phyloP scores from a whole-genome alignment of 1,140 invertebrate genomes.

The Bombus sylvicola region DNA sequence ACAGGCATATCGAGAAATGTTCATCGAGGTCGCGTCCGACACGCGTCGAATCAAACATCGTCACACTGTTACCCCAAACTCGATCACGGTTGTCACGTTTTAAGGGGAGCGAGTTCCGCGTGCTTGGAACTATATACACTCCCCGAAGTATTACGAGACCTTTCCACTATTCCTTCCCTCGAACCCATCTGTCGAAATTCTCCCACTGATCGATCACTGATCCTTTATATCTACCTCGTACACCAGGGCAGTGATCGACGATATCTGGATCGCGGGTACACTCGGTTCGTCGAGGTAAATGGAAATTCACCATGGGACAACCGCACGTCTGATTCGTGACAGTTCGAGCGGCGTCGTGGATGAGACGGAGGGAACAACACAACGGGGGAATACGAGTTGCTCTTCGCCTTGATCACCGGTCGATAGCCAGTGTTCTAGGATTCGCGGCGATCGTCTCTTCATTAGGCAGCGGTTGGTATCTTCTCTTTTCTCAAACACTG shows the following conservation, averaged over 20 bases:
- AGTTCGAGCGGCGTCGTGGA: background rate
- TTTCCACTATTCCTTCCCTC: background rate
- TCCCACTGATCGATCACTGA: background rate
- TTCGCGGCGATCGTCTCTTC: conserved; percentile 5
- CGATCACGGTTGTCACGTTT: conserved; percentile 20
- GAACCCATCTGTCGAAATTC: background rate
- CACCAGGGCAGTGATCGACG: conserved; percentile 50
- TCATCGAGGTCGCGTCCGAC: background rate
- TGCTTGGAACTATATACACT: background rate
- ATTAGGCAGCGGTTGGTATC: background rate
- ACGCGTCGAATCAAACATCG: conserved; percentile 5
- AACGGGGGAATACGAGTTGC: background rate
- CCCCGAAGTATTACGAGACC: background rate
- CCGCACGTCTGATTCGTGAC: background rate
- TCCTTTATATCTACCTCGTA: conserved; percentile 41
- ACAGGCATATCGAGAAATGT: background rate
- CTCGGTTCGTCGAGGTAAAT: background rate
- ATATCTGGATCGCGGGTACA: background rate
- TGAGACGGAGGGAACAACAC: background rate
- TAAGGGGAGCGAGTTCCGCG: background rate
- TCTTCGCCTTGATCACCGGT: background rate
- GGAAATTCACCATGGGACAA: background rate
- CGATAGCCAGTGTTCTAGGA: background rate
- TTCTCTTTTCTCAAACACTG: background rate
- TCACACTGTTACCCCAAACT: background rate